Evolutionary conservation across 2,113 vertebrate species (phyloP).

Genomic region (Dendrocopos noguchii): DNA sequence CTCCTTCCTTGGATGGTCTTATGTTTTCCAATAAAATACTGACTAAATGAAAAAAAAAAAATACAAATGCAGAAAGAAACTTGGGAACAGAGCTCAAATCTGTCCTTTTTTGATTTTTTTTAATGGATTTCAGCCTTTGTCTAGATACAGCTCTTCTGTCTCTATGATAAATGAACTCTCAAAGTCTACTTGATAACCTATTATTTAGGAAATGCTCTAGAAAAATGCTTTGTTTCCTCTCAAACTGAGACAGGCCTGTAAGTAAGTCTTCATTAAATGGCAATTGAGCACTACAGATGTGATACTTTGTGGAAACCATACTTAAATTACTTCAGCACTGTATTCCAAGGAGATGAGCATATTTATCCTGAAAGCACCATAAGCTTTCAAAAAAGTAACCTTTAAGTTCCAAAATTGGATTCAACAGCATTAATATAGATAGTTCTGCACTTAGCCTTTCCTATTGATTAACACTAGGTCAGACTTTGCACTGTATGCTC

Average conservation of each 20-base stretch:
- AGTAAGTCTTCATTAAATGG: constrained; percentile 7
- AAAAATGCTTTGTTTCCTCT: neutral
- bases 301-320: neutral
- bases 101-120: neutral
- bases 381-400: neutral
- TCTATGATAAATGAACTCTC: neutral
- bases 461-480: constrained; percentile 26
- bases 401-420: constrained; percentile 26
- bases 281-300: neutral
- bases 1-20: neutral
- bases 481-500: constrained; percentile 26
- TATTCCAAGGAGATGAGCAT: neutral
- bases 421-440: constrained; percentile 12
- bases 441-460: constrained; percentile 6
- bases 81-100: neutral
- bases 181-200: neutral
- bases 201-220: neutral
- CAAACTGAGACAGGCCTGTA: neutral
- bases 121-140: neutral
- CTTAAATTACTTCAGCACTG: neutral
- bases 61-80: neutral
- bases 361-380: neutral
- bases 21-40: neutral
- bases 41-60: neutral
- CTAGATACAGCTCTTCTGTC: neutral